Conservation (phyloP, 2,888 invertebrate species). For the Apamea crenata region DNA sequence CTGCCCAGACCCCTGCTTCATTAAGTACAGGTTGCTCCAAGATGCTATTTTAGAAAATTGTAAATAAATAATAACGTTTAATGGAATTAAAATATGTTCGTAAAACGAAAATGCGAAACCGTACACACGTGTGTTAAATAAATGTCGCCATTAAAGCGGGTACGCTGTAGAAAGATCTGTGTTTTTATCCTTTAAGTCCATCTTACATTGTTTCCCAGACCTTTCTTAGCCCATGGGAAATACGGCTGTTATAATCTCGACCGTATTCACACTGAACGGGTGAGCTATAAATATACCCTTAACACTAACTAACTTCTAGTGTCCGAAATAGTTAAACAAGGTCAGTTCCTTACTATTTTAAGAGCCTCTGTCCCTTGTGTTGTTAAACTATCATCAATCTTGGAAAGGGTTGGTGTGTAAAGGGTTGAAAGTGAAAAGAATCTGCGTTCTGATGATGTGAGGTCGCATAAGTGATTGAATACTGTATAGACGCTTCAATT, state of each 20-base stretch:
- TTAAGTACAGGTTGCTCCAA: too few species aligned
- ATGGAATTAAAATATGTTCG: too few species aligned
- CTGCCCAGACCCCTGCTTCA: too few species aligned
- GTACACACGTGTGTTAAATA: neutral
- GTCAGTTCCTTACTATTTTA: conserved; percentile 24
- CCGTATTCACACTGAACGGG: neutral
- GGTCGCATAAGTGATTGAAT: neutral
- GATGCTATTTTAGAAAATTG: too few species aligned
- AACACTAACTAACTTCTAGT: conserved; percentile 14
- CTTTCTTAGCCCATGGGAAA: neutral
- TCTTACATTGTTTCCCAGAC: neutral
- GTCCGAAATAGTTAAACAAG: conserved; percentile 20
- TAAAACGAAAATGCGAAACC: too few species aligned
- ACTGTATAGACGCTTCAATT: neutral
- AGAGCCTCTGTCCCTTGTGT: neutral
- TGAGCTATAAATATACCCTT: conserved; percentile 11
- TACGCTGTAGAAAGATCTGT: neutral
- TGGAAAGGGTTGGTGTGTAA: neutral
- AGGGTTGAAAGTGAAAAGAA: neutral
- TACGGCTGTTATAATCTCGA: neutral
- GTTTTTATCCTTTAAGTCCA: neutral
- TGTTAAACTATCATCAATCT: conserved; percentile 24
- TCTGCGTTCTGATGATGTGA: neutral
- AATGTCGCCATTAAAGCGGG: neutral
- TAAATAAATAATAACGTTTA: too few species aligned